Percentiles rank a stretch among this genome's conserved stretches.
Evolutionary conservation across 2,797 vertebrate species (phyloP).

Genomic region (Lepilemur ruficaudatus): DNA sequence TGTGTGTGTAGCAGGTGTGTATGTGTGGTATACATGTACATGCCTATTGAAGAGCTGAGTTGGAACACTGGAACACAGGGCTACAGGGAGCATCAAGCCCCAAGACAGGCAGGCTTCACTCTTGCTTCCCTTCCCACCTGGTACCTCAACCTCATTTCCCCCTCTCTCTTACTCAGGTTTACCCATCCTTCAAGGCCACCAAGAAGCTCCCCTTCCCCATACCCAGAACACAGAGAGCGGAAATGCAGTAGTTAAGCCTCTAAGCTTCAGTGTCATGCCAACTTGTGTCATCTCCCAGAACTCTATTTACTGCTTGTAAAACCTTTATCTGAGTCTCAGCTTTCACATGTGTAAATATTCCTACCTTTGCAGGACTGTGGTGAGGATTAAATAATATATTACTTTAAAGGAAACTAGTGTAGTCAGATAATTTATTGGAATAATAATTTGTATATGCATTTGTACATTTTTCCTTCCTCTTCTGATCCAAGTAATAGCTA

Average conservation of each 20-base stretch:
- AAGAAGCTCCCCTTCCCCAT: neutral
- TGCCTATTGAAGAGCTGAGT: neutral
- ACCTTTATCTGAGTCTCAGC: neutral
- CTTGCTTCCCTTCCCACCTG: neutral
- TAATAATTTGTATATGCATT: neutral
- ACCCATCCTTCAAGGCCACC: neutral
- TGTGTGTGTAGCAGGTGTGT: neutral
- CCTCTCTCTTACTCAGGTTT: neutral
- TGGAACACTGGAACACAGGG: neutral
- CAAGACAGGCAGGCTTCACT: neutral
- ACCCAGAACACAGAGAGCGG: neutral
- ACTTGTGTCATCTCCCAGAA: neutral
- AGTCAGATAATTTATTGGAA: constrained; percentile 33
- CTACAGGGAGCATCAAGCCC: neutral
- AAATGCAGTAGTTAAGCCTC: neutral
- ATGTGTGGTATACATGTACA: neutral
- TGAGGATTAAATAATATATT: constrained; percentile 8
- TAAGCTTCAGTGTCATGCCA: neutral
- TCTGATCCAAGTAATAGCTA: neutral
- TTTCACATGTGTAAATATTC: neutral
- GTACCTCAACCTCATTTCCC: neutral
- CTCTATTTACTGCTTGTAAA: neutral
- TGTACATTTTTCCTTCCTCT: neutral
- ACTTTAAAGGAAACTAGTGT: neutral
- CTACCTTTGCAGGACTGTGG: neutral